Evolutionary conservation across 2,797 vertebrate species (phyloP), one percentile per base, ranked within the genome.

Genomic region (Echeneis naucrates): DNA sequence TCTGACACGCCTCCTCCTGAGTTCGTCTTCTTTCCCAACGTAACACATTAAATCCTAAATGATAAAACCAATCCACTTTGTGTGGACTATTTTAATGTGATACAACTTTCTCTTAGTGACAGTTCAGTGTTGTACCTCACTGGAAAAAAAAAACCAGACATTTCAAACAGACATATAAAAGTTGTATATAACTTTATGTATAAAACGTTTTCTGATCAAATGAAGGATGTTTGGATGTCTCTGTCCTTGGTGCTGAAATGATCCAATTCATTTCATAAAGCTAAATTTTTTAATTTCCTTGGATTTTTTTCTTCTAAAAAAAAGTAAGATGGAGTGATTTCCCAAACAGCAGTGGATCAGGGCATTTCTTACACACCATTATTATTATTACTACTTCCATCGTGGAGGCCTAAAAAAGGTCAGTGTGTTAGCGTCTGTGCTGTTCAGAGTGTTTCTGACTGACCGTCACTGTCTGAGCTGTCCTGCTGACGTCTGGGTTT

Each of bases 381-480:
- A 23, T 5, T 33, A 55, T 45, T 13, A 19, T 17, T 50, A 37
- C 5, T n/a, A 27, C 8, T 23, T 8, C 6, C 9, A 2, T 5
- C 40, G 24, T 50, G 14, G 45, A 6, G 21, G 21, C n/a, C n/a
- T 24, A 48, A 23, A 21, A 57, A 21, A 42, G 19, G 19, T 35
- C 23, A 26, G 4, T n/a, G 4, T 17, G 12, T 7, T 17, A 7
- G 17, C 19, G 53, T 2, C 8, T 1, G 7, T 24, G 1, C 3
- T 30, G n/a, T 23, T 1, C n/a, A 8, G 44, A 32, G 47, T 26
- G 53, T 42, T 38, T 48, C 4, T 27, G 74, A 79, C 93, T 93
- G 83, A 99, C 98, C 97, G 80, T 97, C 96, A 0, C 96, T 99
- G 7, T 93, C 92, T 0, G 98, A 98, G 86, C 95, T 99, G 82